Conservation (phyloP, 2,888 invertebrate species). For the Cataglyphis livida region DNA sequence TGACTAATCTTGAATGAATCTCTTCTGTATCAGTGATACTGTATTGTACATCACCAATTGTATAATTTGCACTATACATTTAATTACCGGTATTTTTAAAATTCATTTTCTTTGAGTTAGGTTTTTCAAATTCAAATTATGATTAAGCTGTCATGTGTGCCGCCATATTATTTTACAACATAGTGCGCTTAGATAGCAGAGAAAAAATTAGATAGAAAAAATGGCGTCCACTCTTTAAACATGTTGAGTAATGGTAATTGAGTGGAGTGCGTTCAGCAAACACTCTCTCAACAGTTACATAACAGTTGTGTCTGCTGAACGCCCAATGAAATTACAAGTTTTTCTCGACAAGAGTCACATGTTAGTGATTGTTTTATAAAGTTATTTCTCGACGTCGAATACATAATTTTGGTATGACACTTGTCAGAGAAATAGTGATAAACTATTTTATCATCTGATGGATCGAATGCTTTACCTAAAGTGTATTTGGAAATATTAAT, state of each 20-base stretch:
- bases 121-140: too few species aligned
- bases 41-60: background rate
- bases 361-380: slow-evolving; percentile 2
- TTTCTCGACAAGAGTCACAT: background rate
- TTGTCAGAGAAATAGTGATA: slow-evolving; percentile 25
- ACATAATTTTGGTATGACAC: background rate
- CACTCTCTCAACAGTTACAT: too few species aligned
- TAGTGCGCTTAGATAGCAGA: too few species aligned
- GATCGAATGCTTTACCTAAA: background rate
- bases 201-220: too few species aligned
- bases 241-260: too few species aligned
- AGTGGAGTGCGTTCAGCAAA: too few species aligned
- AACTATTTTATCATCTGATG: slow-evolving; percentile 15
- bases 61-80: background rate
- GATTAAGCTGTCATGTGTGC: too few species aligned
- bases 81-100: too few species aligned
- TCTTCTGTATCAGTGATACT: slow-evolving; percentile 9
- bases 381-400: background rate
- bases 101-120: too few species aligned
- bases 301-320: too few species aligned
- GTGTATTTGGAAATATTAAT: slow-evolving; percentile 13
- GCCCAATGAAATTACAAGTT: background rate
- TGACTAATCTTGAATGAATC: slow-evolving; percentile 1
- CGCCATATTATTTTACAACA: too few species aligned
- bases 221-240: too few species aligned